Evolutionary conservation across 2,113 vertebrate genomes (phyloP), one percentile per base, ranked within the genome.

Genomic region (Lampris incognitus): DNA sequence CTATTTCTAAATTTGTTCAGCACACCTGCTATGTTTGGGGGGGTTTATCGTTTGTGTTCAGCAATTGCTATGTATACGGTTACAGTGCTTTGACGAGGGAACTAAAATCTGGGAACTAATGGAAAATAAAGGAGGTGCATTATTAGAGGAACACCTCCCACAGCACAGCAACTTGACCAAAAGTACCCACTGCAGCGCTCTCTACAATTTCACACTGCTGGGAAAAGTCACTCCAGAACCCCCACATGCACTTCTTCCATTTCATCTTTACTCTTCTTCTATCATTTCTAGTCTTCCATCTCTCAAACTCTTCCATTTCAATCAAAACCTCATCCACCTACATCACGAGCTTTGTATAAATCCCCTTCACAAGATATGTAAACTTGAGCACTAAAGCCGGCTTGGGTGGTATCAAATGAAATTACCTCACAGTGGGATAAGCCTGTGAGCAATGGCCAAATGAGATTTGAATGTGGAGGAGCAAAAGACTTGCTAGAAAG

Each of bases 381-480:
- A 71, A 65, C 81, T 44, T 48, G 40, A 73, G 51, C 61, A 40
- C 49, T 40, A 24, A 56, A 38, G 3, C 1, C 42, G 69, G 68
- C 70, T 79, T 42, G 36, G 41, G 64, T 71, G 56, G 69, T 57
- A 80, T 70, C 59, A 82, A 74, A 85, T 84, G 38, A 77, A 86
- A 88, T 85, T 81, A 88, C 71, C 48, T n/a, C 76, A 65, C 79
- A 78, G 83, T 41, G 13, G 67, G 76, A 76, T 70, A 61, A 82
- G 74, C 75, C 83, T 69, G 61, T 49, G 56, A 80, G 68, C 4
- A 9, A 66, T 57, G 46, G 52, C 51, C 70, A 83, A 89, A 88
- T 89, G 62, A 90, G 77, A 88, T 89, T 82, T 75, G 83, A 82
- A 57, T 60, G 59, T 36, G 41, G 37, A 78, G 63, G 69, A 78